These are phyloP conservation scores for Cricetomys ansorgei DNA, from an alignment of 2,113 vertebrate species.

Conservation along the genomic window DNA sequence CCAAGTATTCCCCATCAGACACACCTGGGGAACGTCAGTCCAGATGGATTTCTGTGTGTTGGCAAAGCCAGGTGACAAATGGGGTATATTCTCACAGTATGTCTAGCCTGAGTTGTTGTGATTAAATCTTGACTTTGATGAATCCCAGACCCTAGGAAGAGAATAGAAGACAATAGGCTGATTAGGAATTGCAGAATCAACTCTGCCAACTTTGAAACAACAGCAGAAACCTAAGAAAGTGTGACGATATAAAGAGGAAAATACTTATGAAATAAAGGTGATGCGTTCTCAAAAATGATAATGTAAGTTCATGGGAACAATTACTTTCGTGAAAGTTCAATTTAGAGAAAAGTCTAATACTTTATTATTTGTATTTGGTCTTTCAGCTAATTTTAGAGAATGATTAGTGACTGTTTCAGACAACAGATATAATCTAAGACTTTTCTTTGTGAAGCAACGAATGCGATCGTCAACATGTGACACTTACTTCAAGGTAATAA, in stretches of 20 bases:
- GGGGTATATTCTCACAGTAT: slow-evolving; percentile 30
- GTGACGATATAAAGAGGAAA: background rate
- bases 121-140: slow-evolving; percentile 76
- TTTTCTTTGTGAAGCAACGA: background rate
- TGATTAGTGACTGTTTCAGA: background rate
- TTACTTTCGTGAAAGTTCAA: background rate
- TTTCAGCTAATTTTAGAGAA: background rate
- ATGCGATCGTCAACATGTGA: background rate
- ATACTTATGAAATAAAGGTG: background rate
- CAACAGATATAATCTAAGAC: background rate
- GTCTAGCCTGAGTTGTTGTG: slow-evolving; percentile 29
- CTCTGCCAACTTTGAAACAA: background rate
- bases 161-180: slow-evolving; percentile 64
- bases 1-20: background rate
- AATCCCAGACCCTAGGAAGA: slow-evolving; percentile 68
- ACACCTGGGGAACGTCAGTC: slow-evolving; percentile 43
- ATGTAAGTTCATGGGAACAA: background rate
- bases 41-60: slow-evolving; percentile 60
- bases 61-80: slow-evolving; percentile 63
- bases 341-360: background rate
- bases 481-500: background rate
- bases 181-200: slow-evolving; percentile 56
- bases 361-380: background rate
- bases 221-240: background rate
- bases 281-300: background rate